Evolutionary conservation across 2,797 vertebrate species (phyloP), one percentile per base, ranked within the genome.

Genomic region (Gymnoscopelus microlampas): DNA sequence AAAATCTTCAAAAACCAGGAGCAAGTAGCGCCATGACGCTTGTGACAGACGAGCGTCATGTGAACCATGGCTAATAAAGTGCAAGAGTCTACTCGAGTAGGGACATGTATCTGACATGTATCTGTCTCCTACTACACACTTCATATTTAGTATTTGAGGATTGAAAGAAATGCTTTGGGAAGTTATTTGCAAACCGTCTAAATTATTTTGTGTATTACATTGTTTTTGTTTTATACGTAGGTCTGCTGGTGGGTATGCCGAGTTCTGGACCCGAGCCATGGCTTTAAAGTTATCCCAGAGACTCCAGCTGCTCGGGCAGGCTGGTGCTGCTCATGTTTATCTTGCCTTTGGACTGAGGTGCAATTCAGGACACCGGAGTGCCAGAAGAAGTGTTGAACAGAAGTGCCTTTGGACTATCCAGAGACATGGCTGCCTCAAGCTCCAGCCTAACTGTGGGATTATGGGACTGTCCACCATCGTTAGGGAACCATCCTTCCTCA

Each of bases 241-340:
- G n/a, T 14, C 8, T 72, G 79, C 53, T 23, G 32, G 14, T 51
- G 44, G 65, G 29, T 32, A 24, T 39, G 53, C 51, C 24, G 60
- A 63, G 59, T 67, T 15, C 39, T 58, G 50, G 48, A 32, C 3
- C 35, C 1, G 60, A 53, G 23, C 70, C 68, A 94, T 94, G 94
- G 90, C 91, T 81, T 68, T 90, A 47, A 91, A 81, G 61, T 14
- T 91, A 49, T 66, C 88, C 58, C 79, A 75, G 56, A 89, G 82
- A 32, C 62, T 84, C 13, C 70, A 76, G 2, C 69, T 80, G 51
- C 71, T 90, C 26, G 29, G 73, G 4, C 76, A 70, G 70, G 35
- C 77, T 0, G 55, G 76, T 44, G 44, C 60, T 61, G 44, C 60
- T 61, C 79, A 64, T 0, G 69, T 74, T 26, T 68, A 29, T 66